phyloP scores from a whole-genome alignment of 1,140 invertebrate species.

The Colletes gigas region DNA sequence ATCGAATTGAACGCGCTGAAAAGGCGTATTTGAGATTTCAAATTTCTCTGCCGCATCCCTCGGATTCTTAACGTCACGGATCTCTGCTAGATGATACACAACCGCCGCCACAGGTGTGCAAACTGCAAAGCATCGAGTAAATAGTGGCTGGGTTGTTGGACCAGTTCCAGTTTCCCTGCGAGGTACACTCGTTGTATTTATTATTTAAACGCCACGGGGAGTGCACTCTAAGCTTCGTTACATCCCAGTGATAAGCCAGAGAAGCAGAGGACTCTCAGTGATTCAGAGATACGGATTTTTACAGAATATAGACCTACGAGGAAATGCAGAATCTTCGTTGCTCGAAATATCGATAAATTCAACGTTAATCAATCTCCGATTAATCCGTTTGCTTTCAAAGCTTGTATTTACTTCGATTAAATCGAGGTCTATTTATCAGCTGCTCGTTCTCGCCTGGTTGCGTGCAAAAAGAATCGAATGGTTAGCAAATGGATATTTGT shows the following conservation, averaged over 20 bases:
- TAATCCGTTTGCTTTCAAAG: too few relatives aligned
- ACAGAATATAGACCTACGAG: too few relatives aligned
- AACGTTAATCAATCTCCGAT: too few relatives aligned
- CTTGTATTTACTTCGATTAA: too few relatives aligned
- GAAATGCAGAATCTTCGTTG: too few relatives aligned
- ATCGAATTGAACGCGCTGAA: background rate
- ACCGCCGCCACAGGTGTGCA: slow-evolving; percentile 12
- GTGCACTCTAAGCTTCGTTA: background rate
- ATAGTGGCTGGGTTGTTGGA: background rate
- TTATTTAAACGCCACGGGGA: slow-evolving; percentile 11
- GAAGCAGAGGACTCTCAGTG: background rate
- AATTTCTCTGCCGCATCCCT: background rate
- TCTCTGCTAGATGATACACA: background rate
- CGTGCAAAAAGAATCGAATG: too few relatives aligned
- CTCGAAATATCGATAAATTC: too few relatives aligned
- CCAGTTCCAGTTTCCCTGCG: background rate
- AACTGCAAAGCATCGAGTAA: background rate
- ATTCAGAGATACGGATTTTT: background rate
- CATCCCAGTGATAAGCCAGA: background rate
- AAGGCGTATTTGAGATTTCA: background rate
- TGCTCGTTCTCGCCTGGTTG: too few relatives aligned
- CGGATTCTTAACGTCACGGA: background rate
- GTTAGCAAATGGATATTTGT: too few relatives aligned
- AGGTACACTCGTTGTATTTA: slow-evolving; percentile 11
- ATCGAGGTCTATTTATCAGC: too few relatives aligned